Percentiles rank a stretch among this genome's conserved stretches.
phyloP scores from a whole-genome alignment of 2,888 invertebrate species.

The Dilophus febrilis region DNA sequence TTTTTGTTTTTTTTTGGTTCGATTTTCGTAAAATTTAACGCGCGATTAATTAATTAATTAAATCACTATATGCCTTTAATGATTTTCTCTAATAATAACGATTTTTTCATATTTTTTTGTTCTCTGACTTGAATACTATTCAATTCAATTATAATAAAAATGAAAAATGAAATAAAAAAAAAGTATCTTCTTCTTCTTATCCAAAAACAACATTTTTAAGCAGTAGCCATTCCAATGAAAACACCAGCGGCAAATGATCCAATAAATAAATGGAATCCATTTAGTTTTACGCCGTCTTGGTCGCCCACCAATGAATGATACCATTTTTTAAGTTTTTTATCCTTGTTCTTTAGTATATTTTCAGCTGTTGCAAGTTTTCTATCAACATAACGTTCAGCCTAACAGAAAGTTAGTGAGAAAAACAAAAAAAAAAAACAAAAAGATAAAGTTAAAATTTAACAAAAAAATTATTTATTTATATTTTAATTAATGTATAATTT shows the following conservation, averaged over 20 bases:
- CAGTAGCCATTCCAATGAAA: constrained; percentile 42
- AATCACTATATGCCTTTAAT: background rate
- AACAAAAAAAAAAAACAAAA: constrained; percentile 5
- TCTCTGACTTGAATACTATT: background rate
- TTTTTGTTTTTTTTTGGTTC: too few relatives aligned
- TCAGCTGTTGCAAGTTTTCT: constrained; percentile 68
- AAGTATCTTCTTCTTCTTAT: too few relatives aligned
- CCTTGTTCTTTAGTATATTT: constrained; percentile 49
- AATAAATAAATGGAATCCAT: constrained; percentile 63
- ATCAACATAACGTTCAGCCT: constrained; percentile 70
- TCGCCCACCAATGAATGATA: constrained; percentile 49
- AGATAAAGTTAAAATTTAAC: background rate
- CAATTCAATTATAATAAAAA: background rate
- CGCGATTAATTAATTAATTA: too few relatives aligned
- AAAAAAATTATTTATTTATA: too few relatives aligned
- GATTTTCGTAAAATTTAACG: too few relatives aligned
- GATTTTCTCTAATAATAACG: background rate
- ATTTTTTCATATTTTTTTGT: background rate
- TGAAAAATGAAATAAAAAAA: background rate
- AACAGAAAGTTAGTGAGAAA: constrained; percentile 18
- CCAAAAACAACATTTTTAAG: too few relatives aligned
- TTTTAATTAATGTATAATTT: background rate
- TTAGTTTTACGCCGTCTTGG: constrained; percentile 43
- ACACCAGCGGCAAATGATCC: constrained; percentile 66
- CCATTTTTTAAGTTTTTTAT: constrained; percentile 58